Evolutionary conservation across 2,797 vertebrate species (phyloP).

Genomic region (Acomys russatus): DNA sequence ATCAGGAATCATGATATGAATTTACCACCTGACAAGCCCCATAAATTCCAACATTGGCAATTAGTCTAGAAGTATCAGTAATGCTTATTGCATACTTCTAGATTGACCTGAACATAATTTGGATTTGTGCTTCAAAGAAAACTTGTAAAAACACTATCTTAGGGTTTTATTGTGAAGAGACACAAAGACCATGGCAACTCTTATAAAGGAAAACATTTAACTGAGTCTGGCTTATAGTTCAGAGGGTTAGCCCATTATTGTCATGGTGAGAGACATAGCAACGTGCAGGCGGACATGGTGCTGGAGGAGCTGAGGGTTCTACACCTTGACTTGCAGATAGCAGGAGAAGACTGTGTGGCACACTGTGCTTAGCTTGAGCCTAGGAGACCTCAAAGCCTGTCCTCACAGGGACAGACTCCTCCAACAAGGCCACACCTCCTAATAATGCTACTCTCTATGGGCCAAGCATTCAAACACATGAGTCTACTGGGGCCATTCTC

Average conservation of each 20-base stretch:
- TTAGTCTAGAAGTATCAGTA: not conserved
- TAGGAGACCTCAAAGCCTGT: not conserved
- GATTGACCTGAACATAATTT: slow-evolving; percentile 24
- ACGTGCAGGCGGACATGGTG: not conserved
- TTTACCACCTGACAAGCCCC: not conserved
- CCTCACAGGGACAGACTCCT: not conserved
- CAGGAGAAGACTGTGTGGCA: not conserved
- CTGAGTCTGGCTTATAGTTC: not conserved
- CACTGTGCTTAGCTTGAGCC: too few species aligned
- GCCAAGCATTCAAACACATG: not conserved
- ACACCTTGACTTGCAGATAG: not conserved
- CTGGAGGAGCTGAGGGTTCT: not conserved
- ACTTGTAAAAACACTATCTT: not conserved
- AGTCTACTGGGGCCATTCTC: not conserved
- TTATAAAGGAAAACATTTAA: not conserved
- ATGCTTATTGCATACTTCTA: not conserved
- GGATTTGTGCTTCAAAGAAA: not conserved
- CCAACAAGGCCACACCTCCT: not conserved
- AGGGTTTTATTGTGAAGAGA: not conserved
- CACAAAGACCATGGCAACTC: not conserved
- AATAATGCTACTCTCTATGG: not conserved
- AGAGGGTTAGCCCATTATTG: not conserved
- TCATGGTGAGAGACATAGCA: not conserved
- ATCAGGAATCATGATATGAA: not conserved
- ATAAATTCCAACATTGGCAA: not conserved